Evolutionary conservation across 1,140 invertebrate genomes (phyloP).

Genomic region (Drosophila ironensis): DNA sequence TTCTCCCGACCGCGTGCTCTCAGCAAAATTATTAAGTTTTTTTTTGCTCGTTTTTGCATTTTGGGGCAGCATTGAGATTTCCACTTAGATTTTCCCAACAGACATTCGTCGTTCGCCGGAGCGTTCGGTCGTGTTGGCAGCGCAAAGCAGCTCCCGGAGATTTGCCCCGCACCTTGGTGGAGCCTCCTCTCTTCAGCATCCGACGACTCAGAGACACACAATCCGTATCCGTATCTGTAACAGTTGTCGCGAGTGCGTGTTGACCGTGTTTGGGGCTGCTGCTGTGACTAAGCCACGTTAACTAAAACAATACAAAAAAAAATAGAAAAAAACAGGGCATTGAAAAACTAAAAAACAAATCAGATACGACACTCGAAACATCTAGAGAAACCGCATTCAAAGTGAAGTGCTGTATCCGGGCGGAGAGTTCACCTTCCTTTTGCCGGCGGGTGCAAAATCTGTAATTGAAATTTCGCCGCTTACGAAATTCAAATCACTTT

Average conservation of each 20-base stretch:
- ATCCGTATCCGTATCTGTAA: slow-evolving; percentile 8
- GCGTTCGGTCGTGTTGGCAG: slow-evolving; percentile 58
- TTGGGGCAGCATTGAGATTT: slow-evolving; percentile 53
- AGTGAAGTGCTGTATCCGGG: not conserved
- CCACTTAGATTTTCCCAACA: slow-evolving; percentile 72
- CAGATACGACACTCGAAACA: not conserved
- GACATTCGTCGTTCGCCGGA: slow-evolving; percentile 64
- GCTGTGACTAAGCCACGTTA: slow-evolving; percentile 44
- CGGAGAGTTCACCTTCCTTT: slow-evolving; percentile 3
- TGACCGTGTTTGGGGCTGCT: not conserved
- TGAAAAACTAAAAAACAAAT: slow-evolving; percentile 17
- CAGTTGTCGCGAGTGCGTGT: slow-evolving; percentile 12
- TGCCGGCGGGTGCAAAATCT: slow-evolving; percentile 62
- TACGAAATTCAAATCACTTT: slow-evolving; percentile 42
- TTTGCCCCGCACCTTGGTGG: slow-evolving; percentile 2
- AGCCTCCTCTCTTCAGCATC: slow-evolving; percentile 9
- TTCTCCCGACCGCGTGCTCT: slow-evolving; percentile 1
- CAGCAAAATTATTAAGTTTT: slow-evolving; percentile 4
- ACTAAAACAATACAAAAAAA: slow-evolving; percentile 3
- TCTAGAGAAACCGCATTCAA: not conserved
- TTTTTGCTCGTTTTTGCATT: slow-evolving; percentile 38
- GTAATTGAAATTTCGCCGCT: slow-evolving; percentile 65
- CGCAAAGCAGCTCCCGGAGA: not conserved
- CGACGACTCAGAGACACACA: slow-evolving; percentile 7
- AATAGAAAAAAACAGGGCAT: slow-evolving; percentile 4